A percentile compares a stretch with the other conserved stretches of the same genome.
phyloP scores from a whole-genome alignment of 2,113 vertebrate species.

The Lagopus muta region DNA sequence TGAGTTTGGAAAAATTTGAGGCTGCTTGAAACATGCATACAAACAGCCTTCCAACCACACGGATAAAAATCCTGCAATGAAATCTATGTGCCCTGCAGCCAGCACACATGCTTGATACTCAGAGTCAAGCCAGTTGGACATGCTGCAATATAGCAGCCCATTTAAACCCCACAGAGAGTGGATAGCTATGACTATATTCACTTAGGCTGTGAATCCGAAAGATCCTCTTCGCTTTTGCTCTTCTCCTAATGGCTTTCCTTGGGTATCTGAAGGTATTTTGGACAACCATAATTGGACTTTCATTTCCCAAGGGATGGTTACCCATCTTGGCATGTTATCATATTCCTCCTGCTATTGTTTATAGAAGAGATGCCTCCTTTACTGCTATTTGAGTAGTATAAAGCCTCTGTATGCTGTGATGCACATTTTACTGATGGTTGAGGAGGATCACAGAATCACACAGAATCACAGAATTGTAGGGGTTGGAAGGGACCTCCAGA shows the following conservation, averaged over 20 bases:
- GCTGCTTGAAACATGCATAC: background rate
- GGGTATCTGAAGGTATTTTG: background rate
- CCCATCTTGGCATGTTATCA: fast-evolving
- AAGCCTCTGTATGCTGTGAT: background rate
- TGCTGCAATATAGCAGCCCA: background rate
- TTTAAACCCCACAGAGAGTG: background rate
- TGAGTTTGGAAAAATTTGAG: background rate
- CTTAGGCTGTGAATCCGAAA: background rate
- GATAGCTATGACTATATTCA: background rate
- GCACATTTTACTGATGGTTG: background rate
- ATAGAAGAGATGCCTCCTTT: background rate
- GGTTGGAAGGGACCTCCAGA: too few relatives aligned
- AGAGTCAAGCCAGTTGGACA: fast-evolving
- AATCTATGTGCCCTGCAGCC: background rate
- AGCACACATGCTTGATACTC: background rate
- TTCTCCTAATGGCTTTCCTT: background rate
- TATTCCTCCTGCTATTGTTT: background rate
- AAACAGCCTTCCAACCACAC: background rate
- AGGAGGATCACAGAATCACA: background rate
- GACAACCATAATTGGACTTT: background rate
- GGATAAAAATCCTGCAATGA: background rate
- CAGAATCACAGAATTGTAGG: too few relatives aligned
- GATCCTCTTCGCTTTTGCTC: background rate
- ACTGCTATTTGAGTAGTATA: background rate
- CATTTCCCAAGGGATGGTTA: background rate